These are phyloP conservation scores for Itoplectis maculator DNA, from an alignment of 2,888 invertebrate genomes.

Conservation along the genomic window DNA sequence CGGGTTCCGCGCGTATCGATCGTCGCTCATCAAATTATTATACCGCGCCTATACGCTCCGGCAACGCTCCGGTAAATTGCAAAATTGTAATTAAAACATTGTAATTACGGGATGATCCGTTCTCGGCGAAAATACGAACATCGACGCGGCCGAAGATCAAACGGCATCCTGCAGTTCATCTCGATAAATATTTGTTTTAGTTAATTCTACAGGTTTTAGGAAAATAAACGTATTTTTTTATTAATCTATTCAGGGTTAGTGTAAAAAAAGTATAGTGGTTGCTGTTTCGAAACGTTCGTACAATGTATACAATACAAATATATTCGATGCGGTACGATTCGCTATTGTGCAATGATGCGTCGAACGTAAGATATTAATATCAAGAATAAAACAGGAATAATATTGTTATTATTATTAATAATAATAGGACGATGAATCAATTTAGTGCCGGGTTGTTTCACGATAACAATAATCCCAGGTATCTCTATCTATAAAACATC, in stretches of 20 bases:
- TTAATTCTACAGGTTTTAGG: not conserved
- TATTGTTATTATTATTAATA: not conserved
- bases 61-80: not conserved
- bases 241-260: no score
- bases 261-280: no score
- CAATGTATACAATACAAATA: no score
- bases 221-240: not conserved
- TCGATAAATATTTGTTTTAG: not conserved
- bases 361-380: no score
- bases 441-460: not conserved
- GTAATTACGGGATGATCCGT: not conserved
- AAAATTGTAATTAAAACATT: not conserved
- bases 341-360: no score
- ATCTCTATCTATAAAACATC: not conserved
- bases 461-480: not conserved
- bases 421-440: no score
- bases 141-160: not conserved
- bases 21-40: not conserved
- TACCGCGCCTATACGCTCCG: not conserved
- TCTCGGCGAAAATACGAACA: not conserved
- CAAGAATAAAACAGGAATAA: no score
- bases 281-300: no score
- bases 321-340: no score
- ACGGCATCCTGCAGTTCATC: no score
- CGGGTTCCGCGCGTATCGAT: slow-evolving; percentile 2